Conservation (phyloP, 30 jellyfish, hydroid and myxozoan species). For the Pseudorhiza aurosa region DNA sequence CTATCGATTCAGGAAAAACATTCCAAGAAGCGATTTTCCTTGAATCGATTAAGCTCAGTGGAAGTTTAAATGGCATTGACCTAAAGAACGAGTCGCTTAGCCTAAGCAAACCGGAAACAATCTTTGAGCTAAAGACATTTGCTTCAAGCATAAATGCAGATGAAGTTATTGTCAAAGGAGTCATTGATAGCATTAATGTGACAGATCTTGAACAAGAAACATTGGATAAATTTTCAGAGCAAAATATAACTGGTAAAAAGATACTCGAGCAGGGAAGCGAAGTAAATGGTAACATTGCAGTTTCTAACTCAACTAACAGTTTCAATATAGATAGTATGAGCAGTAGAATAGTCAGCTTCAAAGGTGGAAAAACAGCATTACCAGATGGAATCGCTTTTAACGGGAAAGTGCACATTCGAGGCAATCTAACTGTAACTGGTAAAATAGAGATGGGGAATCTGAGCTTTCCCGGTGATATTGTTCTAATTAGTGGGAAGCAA, state of each 20-base stretch:
- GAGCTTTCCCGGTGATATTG: slow-evolving; percentile 61
- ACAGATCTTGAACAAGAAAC: slow-evolving; percentile 29
- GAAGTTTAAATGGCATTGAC: slow-evolving; percentile 56
- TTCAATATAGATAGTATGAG: slow-evolving; percentile 31
- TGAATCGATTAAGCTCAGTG: slow-evolving; percentile 14
- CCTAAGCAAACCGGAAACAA: slow-evolving; percentile 29
- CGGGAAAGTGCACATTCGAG: slow-evolving; percentile 21
- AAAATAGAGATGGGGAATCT: slow-evolving; percentile 31
- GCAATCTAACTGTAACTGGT: slow-evolving; percentile 43
- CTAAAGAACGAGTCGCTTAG: slow-evolving; percentile 41
- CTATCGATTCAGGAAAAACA: slow-evolving; percentile 16
- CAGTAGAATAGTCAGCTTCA: neutral
- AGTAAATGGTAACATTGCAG: slow-evolving; percentile 2
- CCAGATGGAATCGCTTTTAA: slow-evolving; percentile 12
- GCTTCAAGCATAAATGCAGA: neutral
- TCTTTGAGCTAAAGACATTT: slow-evolving; percentile 3
- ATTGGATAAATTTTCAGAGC: slow-evolving; percentile 37
- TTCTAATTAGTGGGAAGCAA: slow-evolving; percentile 25
- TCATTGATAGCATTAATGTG: slow-evolving; percentile 56
- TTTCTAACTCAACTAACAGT: slow-evolving; percentile 23
- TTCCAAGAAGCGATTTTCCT: slow-evolving; percentile 33
- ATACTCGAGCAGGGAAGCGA: neutral
- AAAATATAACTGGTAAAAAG: slow-evolving; percentile 45
- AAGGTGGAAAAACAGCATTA: neutral
- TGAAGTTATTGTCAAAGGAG: neutral